Evolutionary conservation across 2,797 vertebrate genomes (phyloP).

Genomic region (Gambelia wislizenii): DNA sequence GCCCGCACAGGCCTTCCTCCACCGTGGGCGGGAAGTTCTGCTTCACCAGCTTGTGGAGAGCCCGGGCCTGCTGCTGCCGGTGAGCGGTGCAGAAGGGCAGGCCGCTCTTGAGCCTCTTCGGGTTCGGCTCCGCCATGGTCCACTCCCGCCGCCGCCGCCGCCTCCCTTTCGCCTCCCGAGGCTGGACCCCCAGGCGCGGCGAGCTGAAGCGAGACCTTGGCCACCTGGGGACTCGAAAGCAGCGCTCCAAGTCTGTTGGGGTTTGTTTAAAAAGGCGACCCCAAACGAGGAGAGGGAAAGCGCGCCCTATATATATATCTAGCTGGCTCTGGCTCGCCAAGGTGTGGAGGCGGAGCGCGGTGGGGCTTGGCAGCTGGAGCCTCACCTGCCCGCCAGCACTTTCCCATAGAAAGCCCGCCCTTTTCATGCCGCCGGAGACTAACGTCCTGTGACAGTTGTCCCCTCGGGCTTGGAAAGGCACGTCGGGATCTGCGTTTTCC

Average conservation of each 20-base stretch:
- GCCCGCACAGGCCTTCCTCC: slow-evolving; percentile 80
- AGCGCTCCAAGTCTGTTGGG: too few species aligned
- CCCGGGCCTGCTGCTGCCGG: slow-evolving; percentile 54
- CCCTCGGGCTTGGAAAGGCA: background rate
- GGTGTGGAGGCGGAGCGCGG: background rate
- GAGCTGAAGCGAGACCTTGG: too few species aligned
- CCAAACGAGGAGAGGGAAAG: background rate
- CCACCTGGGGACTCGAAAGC: background rate
- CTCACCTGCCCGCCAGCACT: background rate
- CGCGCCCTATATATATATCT: background rate
- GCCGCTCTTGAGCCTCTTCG: slow-evolving; percentile 74
- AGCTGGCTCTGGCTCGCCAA: background rate
- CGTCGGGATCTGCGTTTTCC: background rate
- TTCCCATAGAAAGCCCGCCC: too few species aligned
- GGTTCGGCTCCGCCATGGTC: slow-evolving; percentile 74
- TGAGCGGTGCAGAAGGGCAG: slow-evolving; percentile 77
- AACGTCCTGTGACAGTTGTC: background rate
- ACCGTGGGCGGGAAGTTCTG: slow-evolving; percentile 76
- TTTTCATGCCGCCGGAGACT: background rate
- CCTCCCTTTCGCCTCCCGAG: background rate
- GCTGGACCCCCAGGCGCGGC: background rate
- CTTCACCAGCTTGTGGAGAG: slow-evolving; percentile 14
- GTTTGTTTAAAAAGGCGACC: too few species aligned
- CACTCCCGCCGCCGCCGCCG: background rate
- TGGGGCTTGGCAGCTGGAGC: background rate